Evolutionary conservation across 2,888 invertebrate genomes (phyloP), one percentile per base, ranked within the genome.

Genomic region (Acrocyrtus sp.): DNA sequence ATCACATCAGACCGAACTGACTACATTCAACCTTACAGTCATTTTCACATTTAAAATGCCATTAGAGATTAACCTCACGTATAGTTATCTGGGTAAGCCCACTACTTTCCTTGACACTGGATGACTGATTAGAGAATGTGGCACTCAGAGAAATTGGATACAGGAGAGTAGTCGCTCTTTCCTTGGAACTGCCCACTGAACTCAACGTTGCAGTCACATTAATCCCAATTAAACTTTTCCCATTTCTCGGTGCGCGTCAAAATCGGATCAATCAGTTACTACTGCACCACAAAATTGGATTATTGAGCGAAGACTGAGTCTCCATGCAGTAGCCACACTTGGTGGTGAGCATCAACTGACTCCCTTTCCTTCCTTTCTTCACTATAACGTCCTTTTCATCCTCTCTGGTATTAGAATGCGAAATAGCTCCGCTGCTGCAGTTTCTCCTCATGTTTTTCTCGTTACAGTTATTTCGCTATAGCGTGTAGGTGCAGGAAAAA

Each of bases 301-400:
- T n/a, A n/a, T n/a, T n/a, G n/a, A n/a, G n/a, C n/a, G n/a, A n/a
- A n/a, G n/a, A n/a, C n/a, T n/a, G n/a, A n/a, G n/a, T n/a, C n/a
- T n/a, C n/a, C n/a, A n/a, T n/a, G n/a, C n/a, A n/a, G 6, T 22
- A 51, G 50, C 26, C 15, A 10, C 8, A 12, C n/a, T 10, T 47
- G 24, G 34, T 34, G 57, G 67, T 50, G 51, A 67, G 48, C 58
- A 67, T 41, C 60, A 68, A 68, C 68, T 68, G 68, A 60, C 60
- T 68, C 58, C 24, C 22, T 45, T 50, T 60, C 60, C 60, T 60
- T 53, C 56, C 60, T 68, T 54, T 48, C 68, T 43, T 51, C 45
- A 45, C 34, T 39, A 45, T 47, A 34, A 27, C 15, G 34, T 60
- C 34, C 29, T 58, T 22, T 58, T 24, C 48, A 22, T 57, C 24